Conservation (phyloP, 2,888 invertebrate species). For the Dendrolimus houi region DNA sequence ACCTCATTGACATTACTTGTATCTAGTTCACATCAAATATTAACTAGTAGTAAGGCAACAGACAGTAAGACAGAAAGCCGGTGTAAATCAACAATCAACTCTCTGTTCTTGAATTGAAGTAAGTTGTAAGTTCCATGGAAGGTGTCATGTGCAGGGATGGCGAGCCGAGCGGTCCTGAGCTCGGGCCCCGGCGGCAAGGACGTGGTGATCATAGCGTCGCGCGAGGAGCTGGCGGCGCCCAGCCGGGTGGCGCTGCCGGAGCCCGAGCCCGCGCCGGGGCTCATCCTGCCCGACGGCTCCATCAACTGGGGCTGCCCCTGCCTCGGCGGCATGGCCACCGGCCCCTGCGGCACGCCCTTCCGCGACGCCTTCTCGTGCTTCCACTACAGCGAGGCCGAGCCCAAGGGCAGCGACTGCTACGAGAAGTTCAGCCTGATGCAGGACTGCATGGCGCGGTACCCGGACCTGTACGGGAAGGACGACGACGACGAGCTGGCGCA, state of each 20-base stretch:
- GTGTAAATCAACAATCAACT: no score
- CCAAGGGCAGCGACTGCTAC: conserved; percentile 95
- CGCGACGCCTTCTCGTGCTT: conserved; percentile 96
- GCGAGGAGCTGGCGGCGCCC: conserved; percentile 85
- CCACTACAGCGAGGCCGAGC: conserved; percentile 89
- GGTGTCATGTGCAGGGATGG: not conserved
- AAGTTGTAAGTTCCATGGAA: conserved; percentile 1
- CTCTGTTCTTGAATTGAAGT: not conserved
- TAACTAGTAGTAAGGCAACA: no score
- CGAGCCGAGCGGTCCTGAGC: conserved; percentile 66
- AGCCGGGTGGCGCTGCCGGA: conserved; percentile 82
- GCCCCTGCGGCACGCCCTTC: conserved; percentile 96
- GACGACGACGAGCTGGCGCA: conserved; percentile 68
- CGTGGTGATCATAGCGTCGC: conserved; percentile 87
- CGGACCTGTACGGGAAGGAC: conserved; percentile 87
- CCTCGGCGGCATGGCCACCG: conserved; percentile 97
- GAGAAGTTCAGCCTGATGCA: conserved; percentile 94
- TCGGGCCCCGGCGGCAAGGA: conserved; percentile 78
- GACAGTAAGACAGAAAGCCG: no score
- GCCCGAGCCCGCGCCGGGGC: conserved; percentile 85
- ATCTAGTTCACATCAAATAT: no score
- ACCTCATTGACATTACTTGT: no score
- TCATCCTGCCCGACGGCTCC: conserved; percentile 89
- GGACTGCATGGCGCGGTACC: conserved; percentile 91
- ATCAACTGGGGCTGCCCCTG: conserved; percentile 99